A percentile compares a stretch with the other conserved stretches of the same genome.
Evolutionary conservation across 2,113 vertebrate species (phyloP).

Genomic region (Platycercus adscitus): DNA sequence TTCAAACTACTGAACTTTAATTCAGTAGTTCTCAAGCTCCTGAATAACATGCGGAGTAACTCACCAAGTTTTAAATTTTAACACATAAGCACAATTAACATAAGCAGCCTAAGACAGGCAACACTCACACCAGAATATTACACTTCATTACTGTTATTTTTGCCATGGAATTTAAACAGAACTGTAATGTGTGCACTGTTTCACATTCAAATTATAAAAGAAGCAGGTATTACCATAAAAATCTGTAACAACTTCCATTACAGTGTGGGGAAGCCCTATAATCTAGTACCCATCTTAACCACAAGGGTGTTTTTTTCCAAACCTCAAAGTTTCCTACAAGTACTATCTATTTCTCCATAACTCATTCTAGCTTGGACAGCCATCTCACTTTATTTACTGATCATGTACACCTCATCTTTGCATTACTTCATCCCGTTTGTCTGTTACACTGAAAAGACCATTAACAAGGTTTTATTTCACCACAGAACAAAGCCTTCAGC

Average conservation of each 20-base stretch:
- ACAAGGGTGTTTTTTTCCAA: background rate
- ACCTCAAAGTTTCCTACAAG: background rate
- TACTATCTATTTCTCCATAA: background rate
- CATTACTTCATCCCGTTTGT: background rate
- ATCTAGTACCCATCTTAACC: background rate
- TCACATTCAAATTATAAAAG: background rate
- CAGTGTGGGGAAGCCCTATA: background rate
- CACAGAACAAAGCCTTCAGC: background rate
- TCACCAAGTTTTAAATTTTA: background rate
- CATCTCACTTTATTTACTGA: background rate
- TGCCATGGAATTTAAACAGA: background rate
- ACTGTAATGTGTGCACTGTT: background rate
- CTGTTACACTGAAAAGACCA: background rate
- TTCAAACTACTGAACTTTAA: background rate
- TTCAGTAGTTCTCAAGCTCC: background rate
- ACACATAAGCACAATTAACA: fast-evolving
- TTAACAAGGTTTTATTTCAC: background rate
- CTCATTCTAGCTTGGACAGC: background rate
- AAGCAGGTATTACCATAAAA: background rate
- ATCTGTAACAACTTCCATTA: background rate
- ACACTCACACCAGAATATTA: background rate
- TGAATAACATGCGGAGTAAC: fast-evolving
- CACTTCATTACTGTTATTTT: background rate
- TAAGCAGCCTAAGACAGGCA: background rate
- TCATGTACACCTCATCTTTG: background rate